phyloP scores from a whole-genome alignment of 2,797 vertebrate genomes.

The Epinephelus awoara region DNA sequence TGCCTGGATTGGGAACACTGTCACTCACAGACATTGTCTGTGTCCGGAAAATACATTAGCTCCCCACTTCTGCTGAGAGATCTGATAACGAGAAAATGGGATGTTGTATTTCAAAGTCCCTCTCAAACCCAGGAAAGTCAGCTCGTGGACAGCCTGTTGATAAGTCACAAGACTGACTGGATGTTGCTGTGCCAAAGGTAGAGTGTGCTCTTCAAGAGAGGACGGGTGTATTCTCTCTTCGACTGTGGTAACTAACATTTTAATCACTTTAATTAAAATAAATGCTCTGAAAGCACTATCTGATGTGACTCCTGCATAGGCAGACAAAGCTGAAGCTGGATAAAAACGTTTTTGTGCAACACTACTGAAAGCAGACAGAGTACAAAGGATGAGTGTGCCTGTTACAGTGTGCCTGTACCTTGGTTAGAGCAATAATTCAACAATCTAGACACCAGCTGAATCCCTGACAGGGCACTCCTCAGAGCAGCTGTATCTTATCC shows the following conservation, averaged over 20 bases:
- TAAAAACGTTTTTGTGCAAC: slow-evolving; percentile 53
- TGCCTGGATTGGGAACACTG: slow-evolving; percentile 8
- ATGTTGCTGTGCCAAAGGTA: slow-evolving; percentile 43
- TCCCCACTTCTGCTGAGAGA: slow-evolving; percentile 15
- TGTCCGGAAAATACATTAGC: slow-evolving; percentile 39
- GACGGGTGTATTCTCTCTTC: slow-evolving; percentile 26
- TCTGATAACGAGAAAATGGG: slow-evolving; percentile 26
- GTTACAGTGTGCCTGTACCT: slow-evolving; percentile 56
- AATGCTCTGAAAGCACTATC: slow-evolving; percentile 52
- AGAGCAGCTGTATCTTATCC: slow-evolving; percentile 49
- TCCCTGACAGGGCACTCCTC: slow-evolving; percentile 35
- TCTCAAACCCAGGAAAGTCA: slow-evolving; percentile 49
- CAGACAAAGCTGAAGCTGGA: slow-evolving; percentile 50
- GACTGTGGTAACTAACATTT: slow-evolving; percentile 23
- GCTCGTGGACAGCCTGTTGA: slow-evolving; percentile 21
- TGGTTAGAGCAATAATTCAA: slow-evolving; percentile 44
- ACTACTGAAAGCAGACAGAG: slow-evolving; percentile 55
- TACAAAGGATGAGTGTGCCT: slow-evolving; percentile 51
- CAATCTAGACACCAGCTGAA: slow-evolving; percentile 48
- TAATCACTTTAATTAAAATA: slow-evolving; percentile 37
- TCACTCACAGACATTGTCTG: slow-evolving; percentile 21
- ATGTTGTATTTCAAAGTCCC: slow-evolving; percentile 30
- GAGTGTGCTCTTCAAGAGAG: slow-evolving; percentile 62
- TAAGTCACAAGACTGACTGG: slow-evolving; percentile 10
- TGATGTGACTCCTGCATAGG: slow-evolving; percentile 41